Base-by-base conservation (phyloP, 2,797 vertebrate genomes). In the Acipenser ruthenus region DNA sequence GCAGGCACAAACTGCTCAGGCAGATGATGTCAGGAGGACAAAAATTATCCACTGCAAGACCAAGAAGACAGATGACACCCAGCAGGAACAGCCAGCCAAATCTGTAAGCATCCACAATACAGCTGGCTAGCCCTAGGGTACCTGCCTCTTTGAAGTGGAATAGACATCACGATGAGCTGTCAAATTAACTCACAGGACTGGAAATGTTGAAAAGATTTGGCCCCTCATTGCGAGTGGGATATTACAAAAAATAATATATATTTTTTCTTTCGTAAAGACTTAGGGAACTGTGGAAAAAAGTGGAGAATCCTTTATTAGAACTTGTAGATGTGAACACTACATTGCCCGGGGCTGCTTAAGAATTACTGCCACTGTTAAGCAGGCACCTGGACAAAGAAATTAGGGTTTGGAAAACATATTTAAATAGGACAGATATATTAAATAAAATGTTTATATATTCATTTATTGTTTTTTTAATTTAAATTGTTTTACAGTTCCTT, bases 51-150 rank as follows among this genome's bases (percentile, higher is more conserved):
- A 86, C 83, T 1, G 86, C 85, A 81, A 89, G 91, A 88, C 89
- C 84, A 86, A 83, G 84, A 92, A 91, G 92, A 95, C 92, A 96
- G 93, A 96, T 94, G 94, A 97, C 93, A 93, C 92, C 93, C 92
- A 93, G 93, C 92, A 94, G 93, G 92, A 93, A 92, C 78, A 83
- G 23, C 23, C 4, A 37, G 23, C 23, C 23, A 37, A 37, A 37
- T 37, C 23, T 37, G 23, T 37, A 37, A 37, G 91, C 90, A 90
- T 92, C 88, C 88, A 84, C 89, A 88, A 90, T 93, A 87, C 92
- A 94, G 90, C 90, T 93, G 93, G 92, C 92, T 88, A 84, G 93
- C 94, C 94, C 68, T 85, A 84, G 93, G 95, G 93, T 90, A 90
- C 90, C 85, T 91, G 92, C 91, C 90, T 91, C 87, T 86, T 84